phyloP scores from a whole-genome alignment of 2,888 invertebrate genomes.

The Dasypolia templi region DNA sequence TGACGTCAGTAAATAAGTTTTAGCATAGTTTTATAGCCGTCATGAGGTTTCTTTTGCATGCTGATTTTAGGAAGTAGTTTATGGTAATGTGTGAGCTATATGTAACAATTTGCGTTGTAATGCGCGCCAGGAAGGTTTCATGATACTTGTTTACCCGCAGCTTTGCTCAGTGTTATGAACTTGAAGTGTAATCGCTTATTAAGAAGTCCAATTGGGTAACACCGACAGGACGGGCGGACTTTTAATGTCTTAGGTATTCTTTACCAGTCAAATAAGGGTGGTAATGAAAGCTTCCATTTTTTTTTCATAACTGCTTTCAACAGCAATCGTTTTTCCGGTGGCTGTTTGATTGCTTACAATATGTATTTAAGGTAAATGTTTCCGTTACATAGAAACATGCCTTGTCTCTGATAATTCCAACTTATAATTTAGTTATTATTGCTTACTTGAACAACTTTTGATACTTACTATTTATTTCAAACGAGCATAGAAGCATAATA shows the following conservation, averaged over 20 bases:
- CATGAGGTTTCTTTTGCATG: constrained; percentile 72
- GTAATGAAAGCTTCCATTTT: background rate
- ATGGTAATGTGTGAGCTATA: constrained; percentile 45
- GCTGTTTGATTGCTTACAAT: background rate
- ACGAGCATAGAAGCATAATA: constrained; percentile 26
- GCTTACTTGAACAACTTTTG: no score
- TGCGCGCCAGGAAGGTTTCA: background rate
- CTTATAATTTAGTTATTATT: background rate
- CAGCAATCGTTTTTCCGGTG: background rate
- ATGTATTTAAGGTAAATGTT: background rate
- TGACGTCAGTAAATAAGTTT: constrained; percentile 83
- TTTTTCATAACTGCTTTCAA: no score
- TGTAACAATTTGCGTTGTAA: constrained; percentile 17
- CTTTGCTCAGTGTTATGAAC: background rate
- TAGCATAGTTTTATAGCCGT: constrained; percentile 79
- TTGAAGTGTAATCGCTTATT: background rate
- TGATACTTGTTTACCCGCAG: background rate
- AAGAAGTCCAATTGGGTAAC: background rate
- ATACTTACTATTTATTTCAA: constrained; percentile 15
- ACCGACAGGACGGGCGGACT: background rate
- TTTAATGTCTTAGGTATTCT: no score
- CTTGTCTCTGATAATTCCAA: background rate
- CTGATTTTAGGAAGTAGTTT: constrained; percentile 70
- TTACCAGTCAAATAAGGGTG: no score
- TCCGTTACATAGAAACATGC: no score